Conservation (phyloP, 2,888 invertebrate genomes). For the Leptinotarsa juncta region DNA sequence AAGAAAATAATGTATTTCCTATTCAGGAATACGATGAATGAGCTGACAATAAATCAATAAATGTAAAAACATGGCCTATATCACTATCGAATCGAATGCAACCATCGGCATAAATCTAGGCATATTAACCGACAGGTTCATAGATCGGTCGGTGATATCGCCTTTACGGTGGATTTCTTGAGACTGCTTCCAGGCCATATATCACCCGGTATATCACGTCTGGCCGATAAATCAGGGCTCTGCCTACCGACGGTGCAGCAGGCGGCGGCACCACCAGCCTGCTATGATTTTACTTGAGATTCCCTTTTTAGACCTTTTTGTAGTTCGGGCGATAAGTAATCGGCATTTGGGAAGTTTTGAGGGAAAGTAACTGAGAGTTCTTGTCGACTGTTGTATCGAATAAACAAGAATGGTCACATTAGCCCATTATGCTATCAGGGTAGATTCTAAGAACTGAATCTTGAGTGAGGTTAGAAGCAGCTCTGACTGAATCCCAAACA, state of each 20-base stretch:
- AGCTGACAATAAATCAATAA: slow-evolving; percentile 11
- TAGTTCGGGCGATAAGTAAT: slow-evolving; percentile 4
- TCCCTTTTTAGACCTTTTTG: slow-evolving; percentile 14
- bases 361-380: neutral
- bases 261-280: slow-evolving; percentile 31
- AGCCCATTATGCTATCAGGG: no score
- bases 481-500: no score
- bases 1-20: neutral
- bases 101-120: slow-evolving; percentile 61
- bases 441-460: no score
- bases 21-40: neutral
- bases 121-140: slow-evolving; percentile 64
- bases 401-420: neutral
- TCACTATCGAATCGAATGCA: slow-evolving; percentile 15
- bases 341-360: slow-evolving; percentile 1
- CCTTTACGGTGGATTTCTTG: slow-evolving; percentile 59
- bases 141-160: slow-evolving; percentile 64
- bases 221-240: slow-evolving; percentile 63
- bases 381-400: neutral
- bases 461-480: no score
- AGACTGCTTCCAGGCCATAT: slow-evolving; percentile 60
- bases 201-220: slow-evolving; percentile 66
- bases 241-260: slow-evolving; percentile 13
- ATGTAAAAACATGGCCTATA: slow-evolving; percentile 10
- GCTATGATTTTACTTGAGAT: slow-evolving; percentile 26